These are phyloP conservation scores for Callipepla squamata DNA, from an alignment of 2,113 vertebrate genomes.

Conservation along the genomic window DNA sequence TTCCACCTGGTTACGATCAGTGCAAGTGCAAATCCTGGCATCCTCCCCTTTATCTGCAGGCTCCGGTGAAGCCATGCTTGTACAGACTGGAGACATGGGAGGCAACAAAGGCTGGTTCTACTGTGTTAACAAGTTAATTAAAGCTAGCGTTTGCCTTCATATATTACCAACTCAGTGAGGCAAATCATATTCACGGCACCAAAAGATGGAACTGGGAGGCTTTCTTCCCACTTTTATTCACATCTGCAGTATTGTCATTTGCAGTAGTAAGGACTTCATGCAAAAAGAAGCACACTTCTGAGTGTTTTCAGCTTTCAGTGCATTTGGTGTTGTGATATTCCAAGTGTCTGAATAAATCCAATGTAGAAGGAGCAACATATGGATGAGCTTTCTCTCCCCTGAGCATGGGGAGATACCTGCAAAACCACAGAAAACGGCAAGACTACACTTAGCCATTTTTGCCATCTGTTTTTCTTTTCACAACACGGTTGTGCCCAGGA, in stretches of 20 bases:
- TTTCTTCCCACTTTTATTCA: not conserved
- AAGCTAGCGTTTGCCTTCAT: not conserved
- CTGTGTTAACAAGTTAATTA: not conserved
- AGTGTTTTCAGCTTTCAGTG: not conserved
- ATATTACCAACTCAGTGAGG: not conserved
- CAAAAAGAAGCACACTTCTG: not conserved
- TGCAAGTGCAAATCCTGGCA: not conserved
- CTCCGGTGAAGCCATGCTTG: not conserved
- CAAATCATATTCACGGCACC: not conserved
- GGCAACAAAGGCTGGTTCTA: not conserved
- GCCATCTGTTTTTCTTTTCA: not conserved
- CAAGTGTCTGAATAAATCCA: not conserved
- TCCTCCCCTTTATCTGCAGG: not conserved
- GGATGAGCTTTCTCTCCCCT: not conserved
- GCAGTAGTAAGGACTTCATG: not conserved
- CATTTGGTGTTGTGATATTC: not conserved
- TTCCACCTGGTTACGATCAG: not conserved
- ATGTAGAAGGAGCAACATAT: not conserved
- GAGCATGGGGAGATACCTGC: not conserved
- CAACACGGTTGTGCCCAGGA: not conserved
- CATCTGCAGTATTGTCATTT: fast-evolving
- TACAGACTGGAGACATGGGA: not conserved
- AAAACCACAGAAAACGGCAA: not conserved
- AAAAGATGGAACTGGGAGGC: not conserved
- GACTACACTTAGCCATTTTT: not conserved